Base-by-base conservation (phyloP, 2,888 invertebrate genomes). In the Melolontha melolontha region DNA sequence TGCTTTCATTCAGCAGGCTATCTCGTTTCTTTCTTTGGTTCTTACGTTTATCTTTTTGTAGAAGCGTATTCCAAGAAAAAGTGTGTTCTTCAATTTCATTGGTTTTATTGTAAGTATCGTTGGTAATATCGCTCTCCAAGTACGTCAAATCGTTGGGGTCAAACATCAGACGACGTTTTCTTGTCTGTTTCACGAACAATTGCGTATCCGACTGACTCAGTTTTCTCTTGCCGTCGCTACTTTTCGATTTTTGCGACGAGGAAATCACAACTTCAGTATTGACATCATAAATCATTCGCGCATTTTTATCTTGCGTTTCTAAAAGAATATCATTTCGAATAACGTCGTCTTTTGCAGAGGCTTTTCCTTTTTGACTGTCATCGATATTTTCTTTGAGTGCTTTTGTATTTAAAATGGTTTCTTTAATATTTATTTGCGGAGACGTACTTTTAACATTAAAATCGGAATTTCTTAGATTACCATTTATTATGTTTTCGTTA, bases 151-250 rank as follows among this genome's bases (percentile, higher is more conserved):
- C 59, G 14, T 62, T 62, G 0, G 59, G 59, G 29, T 62, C 47
- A n/a, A 14, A 62, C 27, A 62, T 7, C 12, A 22, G 27, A 11
- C n/a, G 47, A 1, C 49, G 47, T 17, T 62, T 62, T 34, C 29
- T 34, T 7, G 16, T 34, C 16, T 14, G 12, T 49, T 49, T 50
- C 6, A 51, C 41, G 6, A 11, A 41, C 12, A 64, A 64, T n/a
- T 40, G 39, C 39, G 64, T 42, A 42, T 64, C 64, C n/a, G 64
- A 52, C 11, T 64, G 64, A 40, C 64, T 64, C n/a, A 64, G 27
- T 64, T 52, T 64, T 4, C 52, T 22, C 7, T 62, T 62, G 6
- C n/a, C 12, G 16, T 16, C 8, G 17, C 16, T 62, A 4, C 16
- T 39, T 17, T 14, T 29, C 16, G 29, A 16, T 62, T 34, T 47